Conservation (phyloP, 2,113 vertebrate genomes). For the Mugil cephalus region DNA sequence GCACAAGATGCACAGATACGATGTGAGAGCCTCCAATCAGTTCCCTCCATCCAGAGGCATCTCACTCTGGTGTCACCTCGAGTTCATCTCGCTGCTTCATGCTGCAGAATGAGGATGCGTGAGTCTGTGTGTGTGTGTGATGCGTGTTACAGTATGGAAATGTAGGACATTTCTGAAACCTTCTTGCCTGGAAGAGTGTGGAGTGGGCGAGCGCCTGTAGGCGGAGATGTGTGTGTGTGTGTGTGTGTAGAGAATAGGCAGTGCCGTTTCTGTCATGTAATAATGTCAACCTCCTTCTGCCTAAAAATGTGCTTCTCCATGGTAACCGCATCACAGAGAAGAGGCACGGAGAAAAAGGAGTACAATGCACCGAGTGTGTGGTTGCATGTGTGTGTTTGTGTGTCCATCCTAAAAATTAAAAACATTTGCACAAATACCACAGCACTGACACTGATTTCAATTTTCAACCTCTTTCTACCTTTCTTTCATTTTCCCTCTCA, state of each 20-base stretch:
- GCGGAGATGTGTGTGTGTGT: slow-evolving; percentile 30
- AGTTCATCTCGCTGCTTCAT: slow-evolving; percentile 29
- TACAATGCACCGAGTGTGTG: slow-evolving; percentile 14
- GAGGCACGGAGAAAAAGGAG: background rate
- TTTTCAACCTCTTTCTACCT: too few species aligned
- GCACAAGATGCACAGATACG: too few species aligned
- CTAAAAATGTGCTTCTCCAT: slow-evolving; percentile 74
- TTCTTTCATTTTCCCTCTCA: background rate
- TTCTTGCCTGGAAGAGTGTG: slow-evolving; percentile 47
- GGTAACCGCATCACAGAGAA: slow-evolving; percentile 66
- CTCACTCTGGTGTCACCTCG: slow-evolving; percentile 56
- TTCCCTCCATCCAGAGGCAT: slow-evolving; percentile 27
- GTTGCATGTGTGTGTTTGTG: background rate
- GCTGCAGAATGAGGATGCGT: background rate
- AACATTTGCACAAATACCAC: slow-evolving; percentile 1
- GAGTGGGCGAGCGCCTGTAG: slow-evolving; percentile 63
- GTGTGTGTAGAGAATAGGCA: slow-evolving; percentile 36
- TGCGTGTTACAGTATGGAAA: slow-evolving; percentile 32
- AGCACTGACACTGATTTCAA: background rate
- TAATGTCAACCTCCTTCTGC: slow-evolving; percentile 66
- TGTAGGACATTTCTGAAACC: slow-evolving; percentile 48
- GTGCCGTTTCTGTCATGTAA: slow-evolving; percentile 55
- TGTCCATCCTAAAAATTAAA: slow-evolving; percentile 2
- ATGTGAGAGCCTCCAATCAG: slow-evolving; percentile 46
- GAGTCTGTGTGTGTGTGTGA: background rate